Base-by-base conservation (phyloP, 2,888 invertebrate species). In the Eurois occulta region DNA sequence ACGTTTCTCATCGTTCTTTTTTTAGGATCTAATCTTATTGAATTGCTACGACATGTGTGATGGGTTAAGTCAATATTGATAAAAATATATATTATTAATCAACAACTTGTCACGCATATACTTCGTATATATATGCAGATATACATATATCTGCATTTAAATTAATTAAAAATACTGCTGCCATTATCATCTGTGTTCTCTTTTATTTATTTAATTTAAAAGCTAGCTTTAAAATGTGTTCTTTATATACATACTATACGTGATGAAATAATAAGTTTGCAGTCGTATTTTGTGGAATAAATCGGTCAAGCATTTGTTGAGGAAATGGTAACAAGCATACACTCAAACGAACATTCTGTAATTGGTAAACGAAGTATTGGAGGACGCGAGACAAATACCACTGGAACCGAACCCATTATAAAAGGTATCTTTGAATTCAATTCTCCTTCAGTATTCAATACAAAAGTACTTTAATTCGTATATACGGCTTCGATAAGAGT, bases 391-490 rank as follows among this genome's bases (percentile, higher is more conserved):
- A 43, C 35, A 67, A 81, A 55, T 13, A 21, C 16, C 41, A 58
- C 52, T 64, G 43, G 64, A 38, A 70, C 67, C 24, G 67, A 69
- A 62, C 46, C 24, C 28, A 43, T 65, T 69, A 65, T 58, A 18
- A 72, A 60, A 78, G 55, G 67, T 32, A 32, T 21, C 35, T 55
- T 60, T 78, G 32, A 77, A 78, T 83, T 78, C 74, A 73, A 77
- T 86, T 87, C 86, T 71, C 68, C 62, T 74, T 81, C 69, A 58
- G 64, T 69, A 72, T 85, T 72, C 76, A 41, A 48, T 77, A 82
- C 64, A 58, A 81, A 58, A 62, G 46, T 43, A 80, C 70, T 74
- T 84, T 84, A 71, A 74, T 78, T 85, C 75, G 35, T 52, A 71
- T 73, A 78, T 71, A 85, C 82, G 67, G 52, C 62, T 43, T 52